Conservation (phyloP, 2,113 vertebrate species). For the Pardalotus punctatus region DNA sequence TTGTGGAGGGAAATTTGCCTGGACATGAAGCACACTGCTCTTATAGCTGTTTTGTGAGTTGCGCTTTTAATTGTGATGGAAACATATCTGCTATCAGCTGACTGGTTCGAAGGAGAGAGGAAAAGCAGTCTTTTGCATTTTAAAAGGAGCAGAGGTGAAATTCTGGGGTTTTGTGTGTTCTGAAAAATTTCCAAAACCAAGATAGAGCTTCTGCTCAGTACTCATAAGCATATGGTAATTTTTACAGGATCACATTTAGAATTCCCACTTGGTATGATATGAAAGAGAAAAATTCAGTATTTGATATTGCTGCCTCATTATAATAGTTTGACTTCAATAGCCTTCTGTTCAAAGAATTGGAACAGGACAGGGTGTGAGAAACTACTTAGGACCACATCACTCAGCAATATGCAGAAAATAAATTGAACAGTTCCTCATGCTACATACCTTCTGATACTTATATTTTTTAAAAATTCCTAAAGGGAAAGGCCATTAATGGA, state of each 20-base stretch:
- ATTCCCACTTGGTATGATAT: slow-evolving; percentile 8
- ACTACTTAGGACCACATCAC: slow-evolving; percentile 2
- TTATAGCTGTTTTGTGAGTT: background rate
- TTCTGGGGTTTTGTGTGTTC: background rate
- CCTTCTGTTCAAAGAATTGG: slow-evolving; percentile 33
- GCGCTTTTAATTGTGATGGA: background rate
- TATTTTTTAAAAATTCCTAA: background rate
- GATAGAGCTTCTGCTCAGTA: background rate
- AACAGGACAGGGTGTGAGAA: slow-evolving; percentile 19
- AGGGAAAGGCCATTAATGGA: background rate
- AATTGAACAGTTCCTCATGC: background rate
- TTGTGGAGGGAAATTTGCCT: background rate
- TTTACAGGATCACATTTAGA: slow-evolving; percentile 12
- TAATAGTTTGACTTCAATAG: slow-evolving; percentile 39
- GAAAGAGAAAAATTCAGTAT: slow-evolving; percentile 27
- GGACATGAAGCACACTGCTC: background rate
- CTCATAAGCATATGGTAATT: slow-evolving; percentile 40
- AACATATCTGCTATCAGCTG: background rate
- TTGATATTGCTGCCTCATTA: slow-evolving; percentile 36
- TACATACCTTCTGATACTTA: background rate
- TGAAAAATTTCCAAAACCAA: slow-evolving; percentile 10
- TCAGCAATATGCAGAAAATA: slow-evolving; percentile 27
- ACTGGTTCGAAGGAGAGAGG: background rate
- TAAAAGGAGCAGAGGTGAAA: slow-evolving; percentile 10
- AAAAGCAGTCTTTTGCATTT: background rate